Base-by-base conservation (phyloP, 1,140 invertebrate species). In the Stegodyphus mimosarum region DNA sequence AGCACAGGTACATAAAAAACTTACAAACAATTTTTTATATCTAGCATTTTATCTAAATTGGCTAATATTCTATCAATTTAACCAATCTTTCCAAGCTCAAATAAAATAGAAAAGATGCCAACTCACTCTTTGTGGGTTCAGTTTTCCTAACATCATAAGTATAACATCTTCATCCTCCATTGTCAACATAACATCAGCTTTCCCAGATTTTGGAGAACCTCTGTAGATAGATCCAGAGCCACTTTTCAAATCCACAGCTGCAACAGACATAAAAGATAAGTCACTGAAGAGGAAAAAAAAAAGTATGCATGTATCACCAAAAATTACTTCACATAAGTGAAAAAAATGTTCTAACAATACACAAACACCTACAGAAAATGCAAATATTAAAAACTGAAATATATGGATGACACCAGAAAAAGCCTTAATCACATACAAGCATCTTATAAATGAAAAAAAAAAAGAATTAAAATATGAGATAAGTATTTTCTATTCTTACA, bases 231-330 rank as follows among this genome's bases (percentile, higher is more conserved):
- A 92, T 75, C 93, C 93, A 50, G 88, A 81, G 55, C 88, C 89
- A 81, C 92, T 93, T 89, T 97, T 97, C 88, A 98, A 92, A 91
- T 98, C 96, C 75, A 97, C 91, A 89, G 96, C 97, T 96, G 96
- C 33, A 10, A 7, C 52, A 98, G 17, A 74, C 0, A 67, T 71
- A 71, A 60, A 53, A 71, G 10, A 50, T 50, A 71, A 5, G 33
- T 33, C 33, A 33, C 33, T 13, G 48, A 71, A 48, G 1, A 49
- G 7, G 7, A 48, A 11, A 33, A 71, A n/a, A 53, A 74, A 74
- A 18, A 48, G 4, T 17, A 49, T 15, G 4, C 17, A 69, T 17
- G 17, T 69, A 60, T 60, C 2, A 60, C 15, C 1, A 60, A 60
- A 11, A 60, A 60, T 1, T 33, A 33, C 33, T 33, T 33, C 33